Percentiles rank a stretch among this genome's conserved stretches.
These are phyloP conservation scores for Sterna hirundo DNA, from an alignment of 2,113 vertebrate genomes.

Conservation along the genomic window DNA sequence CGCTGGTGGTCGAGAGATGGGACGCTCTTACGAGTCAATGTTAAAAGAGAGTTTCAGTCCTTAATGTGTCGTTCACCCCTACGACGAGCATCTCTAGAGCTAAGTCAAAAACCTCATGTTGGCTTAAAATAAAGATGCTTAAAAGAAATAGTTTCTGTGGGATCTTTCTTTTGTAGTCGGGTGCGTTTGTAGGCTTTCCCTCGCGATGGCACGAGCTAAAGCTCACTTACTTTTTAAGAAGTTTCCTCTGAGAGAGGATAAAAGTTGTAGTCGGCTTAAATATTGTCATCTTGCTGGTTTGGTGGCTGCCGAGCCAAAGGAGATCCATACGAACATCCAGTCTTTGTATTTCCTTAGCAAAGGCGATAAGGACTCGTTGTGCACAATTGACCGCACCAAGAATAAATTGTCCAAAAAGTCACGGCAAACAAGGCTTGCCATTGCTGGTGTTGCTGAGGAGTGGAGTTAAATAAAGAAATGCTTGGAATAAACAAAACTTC, in stretches of 20 bases:
- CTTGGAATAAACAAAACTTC: background rate
- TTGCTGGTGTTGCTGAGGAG: background rate
- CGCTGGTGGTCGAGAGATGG: rapidly evolving
- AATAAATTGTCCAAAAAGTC: background rate
- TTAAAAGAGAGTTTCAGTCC: rapidly evolving
- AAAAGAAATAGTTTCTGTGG: background rate
- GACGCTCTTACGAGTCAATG: rapidly evolving
- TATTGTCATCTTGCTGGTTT: rapidly evolving
- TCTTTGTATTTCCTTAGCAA: background rate
- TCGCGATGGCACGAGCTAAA: rapidly evolving
- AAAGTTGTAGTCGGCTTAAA: background rate
- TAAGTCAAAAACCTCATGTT: rapidly evolving
- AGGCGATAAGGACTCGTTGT: rapidly evolving
- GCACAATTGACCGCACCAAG: rapidly evolving
- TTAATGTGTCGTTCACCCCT: rapidly evolving
- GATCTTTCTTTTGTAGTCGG: rapidly evolving
- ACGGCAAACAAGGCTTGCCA: background rate
- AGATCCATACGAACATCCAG: rapidly evolving
- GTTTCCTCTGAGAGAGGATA: background rate
- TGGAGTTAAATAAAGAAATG: background rate
- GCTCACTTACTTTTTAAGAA: background rate
- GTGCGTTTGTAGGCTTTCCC: background rate
- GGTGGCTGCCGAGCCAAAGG: background rate
- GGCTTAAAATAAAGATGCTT: background rate
- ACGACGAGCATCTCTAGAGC: rapidly evolving